Evolutionary conservation across 1,140 invertebrate genomes (phyloP).

Genomic region (Aphelenchoides fujianensis): DNA sequence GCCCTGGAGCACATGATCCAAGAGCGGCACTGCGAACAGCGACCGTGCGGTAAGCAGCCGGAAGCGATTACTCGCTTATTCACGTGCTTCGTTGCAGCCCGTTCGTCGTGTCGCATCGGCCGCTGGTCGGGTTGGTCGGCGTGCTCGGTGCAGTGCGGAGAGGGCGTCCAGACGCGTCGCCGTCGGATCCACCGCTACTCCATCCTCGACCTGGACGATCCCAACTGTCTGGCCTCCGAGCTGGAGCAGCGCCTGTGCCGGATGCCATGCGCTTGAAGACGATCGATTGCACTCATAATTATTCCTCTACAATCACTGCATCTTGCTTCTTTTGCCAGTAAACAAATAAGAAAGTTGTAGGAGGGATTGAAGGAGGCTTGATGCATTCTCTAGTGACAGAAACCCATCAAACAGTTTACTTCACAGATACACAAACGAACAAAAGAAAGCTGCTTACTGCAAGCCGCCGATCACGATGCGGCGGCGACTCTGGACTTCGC

Average conservation of each 20-base stretch:
- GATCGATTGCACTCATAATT: no score
- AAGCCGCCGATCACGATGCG: no score
- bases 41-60: constrained; percentile 62
- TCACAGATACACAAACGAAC: no score
- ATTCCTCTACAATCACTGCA: no score
- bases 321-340: no score
- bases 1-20: constrained; percentile 63
- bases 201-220: constrained; percentile 49
- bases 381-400: no score
- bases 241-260: constrained; percentile 48
- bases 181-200: constrained; percentile 44
- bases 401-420: no score
- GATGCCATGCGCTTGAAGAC: no score
- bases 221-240: constrained; percentile 37
- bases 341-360: no score
- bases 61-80: not conserved
- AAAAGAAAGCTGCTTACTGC: no score
- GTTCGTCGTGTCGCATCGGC: constrained; percentile 46
- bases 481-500: no score
- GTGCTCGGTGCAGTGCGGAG: constrained; percentile 50
- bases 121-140: constrained; percentile 57
- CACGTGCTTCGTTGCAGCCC: constrained; percentile 40
- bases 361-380: no score
- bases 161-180: constrained; percentile 43
- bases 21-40: constrained; percentile 62